Evolutionary conservation across 2,797 vertebrate species (phyloP).

Genomic region (Hypotaenidia okinawae): DNA sequence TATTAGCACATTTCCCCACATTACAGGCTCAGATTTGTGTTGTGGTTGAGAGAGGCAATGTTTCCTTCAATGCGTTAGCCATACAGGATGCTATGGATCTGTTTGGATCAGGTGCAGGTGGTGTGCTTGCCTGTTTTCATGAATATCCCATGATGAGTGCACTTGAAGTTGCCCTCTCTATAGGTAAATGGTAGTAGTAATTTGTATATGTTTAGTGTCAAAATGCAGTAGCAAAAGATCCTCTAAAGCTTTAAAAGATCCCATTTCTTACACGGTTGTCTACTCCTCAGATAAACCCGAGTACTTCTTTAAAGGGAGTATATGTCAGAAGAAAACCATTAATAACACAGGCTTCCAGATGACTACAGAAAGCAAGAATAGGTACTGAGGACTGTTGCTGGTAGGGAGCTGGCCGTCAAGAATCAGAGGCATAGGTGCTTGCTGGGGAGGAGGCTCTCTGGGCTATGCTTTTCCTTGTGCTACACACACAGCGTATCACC

Average conservation of each 20-base stretch:
- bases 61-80: background rate
- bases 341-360: background rate
- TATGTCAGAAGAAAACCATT: background rate
- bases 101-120: background rate
- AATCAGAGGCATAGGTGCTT: background rate
- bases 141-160: background rate
- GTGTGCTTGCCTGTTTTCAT: background rate
- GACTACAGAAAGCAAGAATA: background rate
- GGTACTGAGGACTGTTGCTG: background rate
- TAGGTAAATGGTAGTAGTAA: background rate
- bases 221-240: background rate
- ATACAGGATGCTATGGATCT: background rate
- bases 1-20: background rate
- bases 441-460: background rate
- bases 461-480: background rate
- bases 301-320: background rate
- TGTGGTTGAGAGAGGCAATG: background rate
- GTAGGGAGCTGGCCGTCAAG: background rate
- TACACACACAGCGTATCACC: no score
- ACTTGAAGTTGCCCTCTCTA: background rate
- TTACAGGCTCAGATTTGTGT: background rate
- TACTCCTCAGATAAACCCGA: background rate
- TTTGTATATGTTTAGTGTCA: background rate
- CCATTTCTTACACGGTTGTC: fast-evolving
- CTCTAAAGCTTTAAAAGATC: background rate